Conservation (phyloP, 2,888 invertebrate genomes). For the Tenthredo distinguenda region DNA sequence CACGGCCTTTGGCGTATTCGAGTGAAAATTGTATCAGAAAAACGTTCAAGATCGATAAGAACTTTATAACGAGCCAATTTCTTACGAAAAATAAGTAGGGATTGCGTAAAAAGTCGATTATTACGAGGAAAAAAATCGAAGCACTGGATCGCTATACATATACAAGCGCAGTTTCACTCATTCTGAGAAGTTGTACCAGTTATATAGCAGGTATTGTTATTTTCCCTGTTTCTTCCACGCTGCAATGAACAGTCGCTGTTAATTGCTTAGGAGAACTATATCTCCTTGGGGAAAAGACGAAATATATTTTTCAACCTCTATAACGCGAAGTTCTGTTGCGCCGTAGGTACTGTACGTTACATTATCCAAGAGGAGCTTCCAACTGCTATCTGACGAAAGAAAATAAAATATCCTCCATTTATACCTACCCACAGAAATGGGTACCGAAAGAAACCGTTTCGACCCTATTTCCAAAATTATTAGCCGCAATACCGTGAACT, state of each 20-base stretch:
- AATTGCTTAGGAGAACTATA: conserved; percentile 8
- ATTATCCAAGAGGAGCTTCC: not conserved
- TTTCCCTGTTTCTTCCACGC: not conserved
- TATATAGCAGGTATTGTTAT: not conserved
- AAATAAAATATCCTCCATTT: conserved; percentile 6
- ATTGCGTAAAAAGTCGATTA: not conserved
- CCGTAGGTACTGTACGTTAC: not conserved
- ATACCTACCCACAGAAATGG: not conserved
- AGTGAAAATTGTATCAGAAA: conserved; percentile 1
- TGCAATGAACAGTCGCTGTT: not conserved
- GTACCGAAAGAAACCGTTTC: not conserved
- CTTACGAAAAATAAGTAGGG: not conserved
- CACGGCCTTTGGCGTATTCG: not conserved
- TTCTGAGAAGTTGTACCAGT: not conserved
- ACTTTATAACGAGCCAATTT: not conserved
- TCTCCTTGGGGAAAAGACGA: not conserved
- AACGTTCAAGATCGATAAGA: not conserved
- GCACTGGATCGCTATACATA: not conserved
- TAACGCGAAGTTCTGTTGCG: not conserved
- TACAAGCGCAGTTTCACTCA: not conserved
- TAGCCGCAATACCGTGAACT: conserved; percentile 3
- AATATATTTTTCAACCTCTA: conserved; percentile 6
- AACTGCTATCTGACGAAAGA: not conserved
- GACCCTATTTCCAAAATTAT: not conserved
- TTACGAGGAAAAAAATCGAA: not conserved